These are phyloP conservation scores for Matsumurasca onukii DNA, from an alignment of 1,140 invertebrate genomes.

Conservation along the genomic window DNA sequence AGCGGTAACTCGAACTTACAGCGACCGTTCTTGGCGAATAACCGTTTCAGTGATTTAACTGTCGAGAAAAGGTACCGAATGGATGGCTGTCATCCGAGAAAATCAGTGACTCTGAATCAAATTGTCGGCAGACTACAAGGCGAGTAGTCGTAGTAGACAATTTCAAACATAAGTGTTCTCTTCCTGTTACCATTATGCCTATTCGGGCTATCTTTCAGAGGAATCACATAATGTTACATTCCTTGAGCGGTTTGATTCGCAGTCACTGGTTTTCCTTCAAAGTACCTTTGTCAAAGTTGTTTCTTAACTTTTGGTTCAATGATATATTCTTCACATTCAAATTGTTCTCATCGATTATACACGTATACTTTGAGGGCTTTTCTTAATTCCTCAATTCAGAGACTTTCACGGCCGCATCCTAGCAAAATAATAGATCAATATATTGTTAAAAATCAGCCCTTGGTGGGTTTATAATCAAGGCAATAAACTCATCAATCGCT, in stretches of 20 bases:
- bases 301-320: too few relatives aligned
- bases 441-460: neutral
- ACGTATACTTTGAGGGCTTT: too few relatives aligned
- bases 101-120: too few relatives aligned
- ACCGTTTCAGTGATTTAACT: neutral
- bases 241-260: neutral
- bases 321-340: too few relatives aligned
- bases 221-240: constrained; percentile 8
- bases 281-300: too few relatives aligned
- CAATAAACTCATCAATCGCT: neutral
- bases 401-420: too few relatives aligned
- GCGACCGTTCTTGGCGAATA: constrained; percentile 13
- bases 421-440: neutral
- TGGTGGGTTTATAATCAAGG: constrained; percentile 18
- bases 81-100: too few relatives aligned
- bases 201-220: neutral
- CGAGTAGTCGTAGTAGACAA: neutral
- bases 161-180: too few relatives aligned
- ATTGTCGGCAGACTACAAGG: too few relatives aligned
- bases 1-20: constrained; percentile 32
- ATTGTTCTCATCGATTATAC: too few relatives aligned
- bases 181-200: neutral
- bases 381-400: too few relatives aligned
- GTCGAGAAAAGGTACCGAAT: too few relatives aligned
- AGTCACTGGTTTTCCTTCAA: neutral